Evolutionary conservation across 2,888 invertebrate genomes (phyloP).

Genomic region (Lagria hirta): DNA sequence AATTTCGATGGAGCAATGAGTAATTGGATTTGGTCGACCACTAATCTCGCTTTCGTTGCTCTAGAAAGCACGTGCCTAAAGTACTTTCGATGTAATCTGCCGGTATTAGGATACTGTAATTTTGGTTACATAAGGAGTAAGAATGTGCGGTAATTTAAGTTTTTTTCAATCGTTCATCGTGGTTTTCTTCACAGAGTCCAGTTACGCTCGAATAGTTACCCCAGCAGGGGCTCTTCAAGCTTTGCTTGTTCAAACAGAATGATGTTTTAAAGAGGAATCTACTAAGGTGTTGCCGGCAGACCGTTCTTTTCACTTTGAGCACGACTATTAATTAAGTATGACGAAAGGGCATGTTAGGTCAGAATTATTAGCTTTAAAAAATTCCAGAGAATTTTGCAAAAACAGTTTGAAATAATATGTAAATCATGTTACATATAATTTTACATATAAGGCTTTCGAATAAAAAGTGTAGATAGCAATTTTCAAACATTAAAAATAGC

Average conservation of each 20-base stretch:
- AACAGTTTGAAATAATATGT: no score
- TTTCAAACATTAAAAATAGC: no score
- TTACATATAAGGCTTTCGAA: no score
- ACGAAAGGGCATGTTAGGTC: slow-evolving; percentile 1
- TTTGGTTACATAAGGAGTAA: slow-evolving; percentile 18
- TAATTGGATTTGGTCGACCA: slow-evolving; percentile 24
- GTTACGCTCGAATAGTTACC: slow-evolving; percentile 5
- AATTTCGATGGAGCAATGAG: slow-evolving; percentile 19
- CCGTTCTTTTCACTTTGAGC: background rate
- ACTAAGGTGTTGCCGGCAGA: background rate
- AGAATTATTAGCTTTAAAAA: no score
- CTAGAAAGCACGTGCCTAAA: slow-evolving; percentile 26
- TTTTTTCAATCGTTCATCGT: slow-evolving; percentile 7
- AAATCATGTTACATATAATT: no score
- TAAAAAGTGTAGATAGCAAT: no score
- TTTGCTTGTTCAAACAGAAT: no score
- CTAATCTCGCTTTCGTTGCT: slow-evolving; percentile 22
- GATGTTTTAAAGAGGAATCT: background rate
- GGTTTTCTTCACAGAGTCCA: no score
- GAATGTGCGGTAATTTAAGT: slow-evolving; percentile 15
- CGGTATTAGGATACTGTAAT: slow-evolving; percentile 18
- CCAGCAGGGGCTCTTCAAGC: background rate
- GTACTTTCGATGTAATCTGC: slow-evolving; percentile 25
- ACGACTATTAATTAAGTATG: background rate
- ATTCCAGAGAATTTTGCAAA: no score